Evolutionary conservation across 2,797 vertebrate species (phyloP), one percentile per base, ranked within the genome.

Genomic region (Ceyx erithaca): DNA sequence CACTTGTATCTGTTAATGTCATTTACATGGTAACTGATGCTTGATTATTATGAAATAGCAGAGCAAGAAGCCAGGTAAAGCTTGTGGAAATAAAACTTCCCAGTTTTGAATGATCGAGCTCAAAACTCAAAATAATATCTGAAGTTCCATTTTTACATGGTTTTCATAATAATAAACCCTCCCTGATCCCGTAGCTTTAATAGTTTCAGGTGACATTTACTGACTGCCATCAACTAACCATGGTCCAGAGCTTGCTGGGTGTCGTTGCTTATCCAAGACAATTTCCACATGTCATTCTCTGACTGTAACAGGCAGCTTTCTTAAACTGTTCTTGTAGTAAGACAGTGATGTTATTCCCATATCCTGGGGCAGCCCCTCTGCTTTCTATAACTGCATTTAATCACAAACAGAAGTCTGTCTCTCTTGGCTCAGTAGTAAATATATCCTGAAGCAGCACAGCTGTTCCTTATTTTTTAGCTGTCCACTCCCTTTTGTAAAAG

Each of bases 41-140:
- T 58, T 33, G 77, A 49, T 92, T 86, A 82, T 80, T 92, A 82
- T 82, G 91, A 78, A 73, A 43, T 28, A 78, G 64, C 68, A 26
- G 46, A 75, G 63, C 52, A 70, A 86, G 84, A 48, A 82, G n/a
- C 25, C 77, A 66, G 62, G 79, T 75, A 59, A 83, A 79, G 35
- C 63, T 25, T 62, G 31, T 79, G 67, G 51, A 87, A 79, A 37
- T 33, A 43, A 33, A 41, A 49, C 87, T 71, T 70, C n/a, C 54
- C 12, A n/a, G 35, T 31, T 90, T 85, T 73, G 40, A 55, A 69
- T 14, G 28, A 68, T 20, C 5, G 23, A 11, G 26, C 40, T 75
- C 43, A 93, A 72, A 62, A 33, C 45, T 66, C 17, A 5, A 43
- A 80, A 22, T 45, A 84, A 30, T 25, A 26, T 10, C 41, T 30